Percentiles rank a stretch among this genome's conserved stretches.
phyloP scores from a whole-genome alignment of 2,113 vertebrate species.

The Syngnathus scovelli region DNA sequence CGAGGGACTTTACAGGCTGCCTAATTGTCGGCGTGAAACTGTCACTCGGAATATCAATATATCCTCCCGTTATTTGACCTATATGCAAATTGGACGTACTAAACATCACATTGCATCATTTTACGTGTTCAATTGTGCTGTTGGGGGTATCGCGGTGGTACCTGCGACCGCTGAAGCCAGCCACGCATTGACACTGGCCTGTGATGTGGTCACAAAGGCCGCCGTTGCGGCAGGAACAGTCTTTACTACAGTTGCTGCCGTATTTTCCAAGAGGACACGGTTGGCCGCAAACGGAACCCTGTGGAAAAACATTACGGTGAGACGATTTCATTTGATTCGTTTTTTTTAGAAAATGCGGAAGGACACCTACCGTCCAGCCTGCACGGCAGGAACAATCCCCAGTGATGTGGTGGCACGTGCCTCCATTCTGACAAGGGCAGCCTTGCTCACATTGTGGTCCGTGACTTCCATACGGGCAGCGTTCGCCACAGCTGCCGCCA shows the following conservation, averaged over 20 bases:
- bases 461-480: conserved; percentile 89
- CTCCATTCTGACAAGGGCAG: conserved; percentile 96
- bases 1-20: conserved; percentile 31
- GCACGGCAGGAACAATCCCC: conserved; percentile 91
- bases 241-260: conserved; percentile 92
- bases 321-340: neutral
- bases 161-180: conserved; percentile 94
- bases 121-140: conserved; percentile 7
- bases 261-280: conserved; percentile 89
- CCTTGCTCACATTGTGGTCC: conserved; percentile 92
- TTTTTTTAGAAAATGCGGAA: neutral
- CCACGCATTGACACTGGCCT: conserved; percentile 86
- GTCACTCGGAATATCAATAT: conserved; percentile 44
- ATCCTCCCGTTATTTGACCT: conserved; percentile 41
- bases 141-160: conserved; percentile 53
- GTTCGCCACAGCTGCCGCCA: conserved; percentile 83
- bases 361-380: conserved; percentile 85
- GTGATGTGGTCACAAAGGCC: conserved; percentile 92
- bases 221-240: conserved; percentile 91
- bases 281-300: conserved; percentile 95
- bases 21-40: conserved; percentile 25
- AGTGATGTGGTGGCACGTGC: conserved; percentile 92
- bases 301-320: conserved; percentile 20
- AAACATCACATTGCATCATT: conserved; percentile 28
- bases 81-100: conserved; percentile 30